Evolutionary conservation across 2,113 vertebrate genomes (phyloP), one percentile per base, ranked within the genome.

Genomic region (Corythornis vintsioides): DNA sequence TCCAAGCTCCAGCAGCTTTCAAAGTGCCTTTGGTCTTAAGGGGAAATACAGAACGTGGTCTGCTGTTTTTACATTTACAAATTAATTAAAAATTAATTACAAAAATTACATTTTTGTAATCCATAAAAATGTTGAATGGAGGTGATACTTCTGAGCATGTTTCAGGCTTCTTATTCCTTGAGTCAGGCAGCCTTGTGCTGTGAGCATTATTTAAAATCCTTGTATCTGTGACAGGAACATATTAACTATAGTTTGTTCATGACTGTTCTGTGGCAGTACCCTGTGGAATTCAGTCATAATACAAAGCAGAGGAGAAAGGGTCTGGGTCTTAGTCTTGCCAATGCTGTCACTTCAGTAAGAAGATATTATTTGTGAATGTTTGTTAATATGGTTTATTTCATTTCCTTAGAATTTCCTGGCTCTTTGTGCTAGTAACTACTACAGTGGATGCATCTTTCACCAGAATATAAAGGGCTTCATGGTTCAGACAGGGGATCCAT

Each of bases 381-480:
- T 97, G 42, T 94, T 93, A 94, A 85, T 83, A 12, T 16, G 24
- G 11, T 88, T 81, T 90, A 67, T 95, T 91, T 96, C 52, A 59
- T 95, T 89, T 96, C 83, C 92, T 38, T 96, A 99, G 99, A 99
- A 99, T 96, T 99, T 99, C 78, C 97, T 99, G 87, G 99, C 99
- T 73, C 96, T 99, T 82, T 99, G 98, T 97, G 99, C 98, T 92
- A 98, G 98, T 85, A 98, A 98, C 31, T 99, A 99, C 97, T 99
- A 99, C 97, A 98, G 70, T 48, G 98, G 98, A 35, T 98, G 98
- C 73, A 15, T 98, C 84, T 99, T 99, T 96, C 99, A 99, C 93
- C 98, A 99, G 84, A 99, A 99, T 89, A 99, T 99, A 95, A 99
- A 99, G 96, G 99, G 99, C 64, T 99, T 99, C 97, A 99, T 99